phyloP scores from a whole-genome alignment of 2,113 vertebrate species.

The Chaetodon auriga region DNA sequence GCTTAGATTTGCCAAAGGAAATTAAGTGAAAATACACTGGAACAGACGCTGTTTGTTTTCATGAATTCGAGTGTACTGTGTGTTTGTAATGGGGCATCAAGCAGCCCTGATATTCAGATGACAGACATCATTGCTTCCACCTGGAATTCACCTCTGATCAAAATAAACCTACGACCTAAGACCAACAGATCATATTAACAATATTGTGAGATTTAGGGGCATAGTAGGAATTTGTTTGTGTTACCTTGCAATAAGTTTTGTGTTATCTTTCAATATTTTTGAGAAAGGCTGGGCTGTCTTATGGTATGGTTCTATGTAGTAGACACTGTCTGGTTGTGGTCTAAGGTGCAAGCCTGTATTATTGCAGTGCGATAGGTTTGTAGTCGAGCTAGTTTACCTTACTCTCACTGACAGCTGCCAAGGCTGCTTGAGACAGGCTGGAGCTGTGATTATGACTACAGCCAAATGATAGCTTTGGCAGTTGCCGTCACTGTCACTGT shows the following conservation, averaged over 20 bases:
- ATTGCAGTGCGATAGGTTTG: not conserved
- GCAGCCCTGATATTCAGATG: conserved; percentile 38
- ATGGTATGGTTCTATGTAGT: not conserved
- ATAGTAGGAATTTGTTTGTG: not conserved
- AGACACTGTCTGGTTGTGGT: too few relatives aligned
- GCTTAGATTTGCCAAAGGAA: conserved; percentile 51
- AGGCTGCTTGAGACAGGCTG: not conserved
- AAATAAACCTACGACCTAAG: not conserved
- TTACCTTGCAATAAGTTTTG: not conserved
- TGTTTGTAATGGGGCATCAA: conserved; percentile 48
- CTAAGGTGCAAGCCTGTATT: not conserved
- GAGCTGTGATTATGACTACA: not conserved
- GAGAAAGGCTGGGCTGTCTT: not conserved
- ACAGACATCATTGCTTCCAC: conserved; percentile 43
- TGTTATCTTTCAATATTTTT: not conserved
- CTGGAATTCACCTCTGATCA: not conserved
- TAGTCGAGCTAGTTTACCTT: not conserved
- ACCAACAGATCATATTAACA: not conserved
- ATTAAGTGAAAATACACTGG: conserved; percentile 58
- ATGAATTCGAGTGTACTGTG: conserved; percentile 43
- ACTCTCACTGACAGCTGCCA: not conserved
- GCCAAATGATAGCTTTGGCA: not conserved
- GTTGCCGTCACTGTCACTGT: not conserved
- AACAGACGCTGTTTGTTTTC: conserved; percentile 66
- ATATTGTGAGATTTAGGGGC: not conserved